These are phyloP conservation scores for Hoplias malabaricus DNA, from an alignment of 2,113 vertebrate species.

Conservation along the genomic window DNA sequence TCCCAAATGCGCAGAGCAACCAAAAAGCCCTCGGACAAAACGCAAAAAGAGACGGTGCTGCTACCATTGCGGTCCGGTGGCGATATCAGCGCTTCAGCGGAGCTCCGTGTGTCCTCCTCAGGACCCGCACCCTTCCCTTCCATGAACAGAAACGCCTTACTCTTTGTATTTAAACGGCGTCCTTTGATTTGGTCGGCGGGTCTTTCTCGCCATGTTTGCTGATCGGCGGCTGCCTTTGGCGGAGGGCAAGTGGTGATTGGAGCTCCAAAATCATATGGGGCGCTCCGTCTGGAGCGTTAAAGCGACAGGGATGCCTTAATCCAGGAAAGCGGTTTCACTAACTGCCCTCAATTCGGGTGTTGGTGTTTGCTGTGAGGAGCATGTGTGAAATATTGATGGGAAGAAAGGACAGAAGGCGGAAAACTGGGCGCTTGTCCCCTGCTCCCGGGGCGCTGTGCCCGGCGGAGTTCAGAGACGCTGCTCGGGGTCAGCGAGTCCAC, in stretches of 20 bases:
- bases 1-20: conserved; percentile 19
- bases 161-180: conserved; percentile 46
- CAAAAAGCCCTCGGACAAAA: conserved; percentile 4
- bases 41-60: conserved; percentile 14
- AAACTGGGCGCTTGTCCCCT: background rate
- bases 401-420: background rate
- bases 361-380: background rate
- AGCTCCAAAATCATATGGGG: conserved; percentile 75
- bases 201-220: conserved; percentile 59
- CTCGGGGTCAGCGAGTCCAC: conserved; percentile 53
- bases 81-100: conserved; percentile 55
- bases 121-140: conserved; percentile 59
- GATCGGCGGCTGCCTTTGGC: conserved; percentile 46
- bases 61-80: conserved; percentile 71
- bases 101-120: conserved; percentile 63
- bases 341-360: background rate
- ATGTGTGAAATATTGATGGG: background rate
- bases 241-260: conserved; percentile 69
- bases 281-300: conserved; percentile 75
- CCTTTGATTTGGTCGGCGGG: conserved; percentile 35
- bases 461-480: background rate
- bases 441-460: background rate
- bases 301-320: conserved; percentile 67
- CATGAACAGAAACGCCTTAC: conserved; percentile 59
- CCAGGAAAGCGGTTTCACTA: background rate